Base-by-base conservation (phyloP, 2,113 vertebrate species). In the Xenopus borealis region DNA sequence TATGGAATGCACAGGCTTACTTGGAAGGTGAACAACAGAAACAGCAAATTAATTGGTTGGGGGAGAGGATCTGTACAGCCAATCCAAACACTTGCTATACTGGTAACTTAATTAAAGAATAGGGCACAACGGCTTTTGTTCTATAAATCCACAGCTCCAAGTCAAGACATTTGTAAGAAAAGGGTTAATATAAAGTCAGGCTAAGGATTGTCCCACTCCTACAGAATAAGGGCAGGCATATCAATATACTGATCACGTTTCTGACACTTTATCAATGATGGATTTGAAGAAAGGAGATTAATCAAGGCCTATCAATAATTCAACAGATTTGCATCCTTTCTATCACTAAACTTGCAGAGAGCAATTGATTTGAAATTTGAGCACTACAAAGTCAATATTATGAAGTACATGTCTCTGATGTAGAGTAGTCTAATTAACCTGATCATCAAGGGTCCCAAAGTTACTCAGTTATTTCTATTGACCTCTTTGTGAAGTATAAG, bases 401-500 rank as follows among this genome's bases (percentile, higher is more conserved):
- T 64, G 14, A 70, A 19, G 20, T 14, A 11, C 69, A 57, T 16
- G 47, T 57, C 57, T 61, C 50, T 33, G 55, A 70, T 63, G 74
- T 59, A 70, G 19, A 57, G 19, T 68, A 64, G 27, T 57, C 67
- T 64, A 70, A 77, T 77, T 77, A 77, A 64, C 74, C 59, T 69
- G 73, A 75, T 75, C 55, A 75, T 75, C 65, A 77, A 63, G 66
- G 58, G 59, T 27, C 53, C 74, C 58, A 64, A 57, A 63, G 46
- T 70, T 53, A 23, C 17, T 73, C 67, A 50, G 57, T 53, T 33
- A 62, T 30, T 63, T 68, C 63, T 12, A 73, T 75, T 79, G 45
- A 55, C 52, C 78, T 80, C 9, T 20, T 81, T 65, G 50, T 69
- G 66, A 18, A 55, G 44, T 80, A 66, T 78, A 80, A 80, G 44